A percentile compares a stretch with the other conserved stretches of the same genome.
Conservation (phyloP, 2,888 invertebrate species). For the Eupsilia transversa region DNA sequence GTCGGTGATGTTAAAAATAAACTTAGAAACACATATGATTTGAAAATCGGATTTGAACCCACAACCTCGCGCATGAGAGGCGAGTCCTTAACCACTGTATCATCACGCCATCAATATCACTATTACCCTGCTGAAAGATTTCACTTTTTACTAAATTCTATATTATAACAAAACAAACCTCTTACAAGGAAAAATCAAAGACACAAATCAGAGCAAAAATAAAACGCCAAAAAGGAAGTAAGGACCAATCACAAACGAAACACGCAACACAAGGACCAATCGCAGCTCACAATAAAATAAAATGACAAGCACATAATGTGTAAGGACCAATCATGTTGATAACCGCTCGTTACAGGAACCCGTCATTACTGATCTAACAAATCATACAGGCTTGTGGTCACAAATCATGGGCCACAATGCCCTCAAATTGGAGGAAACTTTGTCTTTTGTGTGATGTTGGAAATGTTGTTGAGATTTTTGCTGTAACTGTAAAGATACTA, state of each 20-base stretch:
- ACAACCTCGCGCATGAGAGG: not conserved
- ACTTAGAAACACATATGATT: not conserved
- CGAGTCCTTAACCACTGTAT: not conserved
- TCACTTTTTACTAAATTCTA: not conserved
- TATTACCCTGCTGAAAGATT: not conserved
- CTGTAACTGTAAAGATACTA: not conserved
- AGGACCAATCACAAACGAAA: constrained; percentile 50
- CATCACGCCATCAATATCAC: too few species aligned
- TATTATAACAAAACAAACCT: not conserved
- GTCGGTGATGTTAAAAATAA: not conserved
- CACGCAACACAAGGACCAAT: constrained; percentile 38
- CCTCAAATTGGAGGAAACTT: constrained; percentile 7
- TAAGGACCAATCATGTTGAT: constrained; percentile 61
- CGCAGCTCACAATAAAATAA: constrained; percentile 44
- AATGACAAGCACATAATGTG: constrained; percentile 50
- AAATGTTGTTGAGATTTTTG: not conserved
- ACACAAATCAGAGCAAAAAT: constrained; percentile 35
- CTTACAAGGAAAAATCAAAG: constrained; percentile 23
- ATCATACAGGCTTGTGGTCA: constrained; percentile 50
- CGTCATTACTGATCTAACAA: constrained; percentile 59
- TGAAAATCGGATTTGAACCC: not conserved
- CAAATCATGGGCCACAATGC: constrained; percentile 50
- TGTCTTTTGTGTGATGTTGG: constrained; percentile 21
- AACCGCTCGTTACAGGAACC: constrained; percentile 45
- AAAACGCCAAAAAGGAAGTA: constrained; percentile 14